These are phyloP conservation scores for Lepetodrilus schrolli DNA, from an alignment of 2,888 invertebrate species.

Conservation along the genomic window DNA sequence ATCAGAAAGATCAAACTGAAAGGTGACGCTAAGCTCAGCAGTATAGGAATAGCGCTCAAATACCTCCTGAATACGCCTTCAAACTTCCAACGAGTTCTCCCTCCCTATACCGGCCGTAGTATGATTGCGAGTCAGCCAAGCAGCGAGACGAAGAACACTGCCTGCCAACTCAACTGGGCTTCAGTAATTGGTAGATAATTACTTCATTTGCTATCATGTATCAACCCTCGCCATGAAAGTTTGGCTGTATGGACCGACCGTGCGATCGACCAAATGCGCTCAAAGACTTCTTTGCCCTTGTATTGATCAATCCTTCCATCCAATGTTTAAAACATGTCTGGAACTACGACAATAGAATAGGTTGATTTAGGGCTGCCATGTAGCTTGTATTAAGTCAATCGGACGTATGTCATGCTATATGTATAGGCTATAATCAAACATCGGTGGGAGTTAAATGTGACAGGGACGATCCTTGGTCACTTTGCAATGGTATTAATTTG, in stretches of 20 bases:
- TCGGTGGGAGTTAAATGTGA: background rate
- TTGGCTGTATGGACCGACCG: background rate
- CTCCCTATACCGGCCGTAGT: background rate
- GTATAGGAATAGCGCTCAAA: background rate
- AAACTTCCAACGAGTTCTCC: background rate
- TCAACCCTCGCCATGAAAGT: background rate
- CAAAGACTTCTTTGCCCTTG: background rate
- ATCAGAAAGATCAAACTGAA: background rate
- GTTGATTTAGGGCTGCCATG: conserved; percentile 1
- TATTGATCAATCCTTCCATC: background rate
- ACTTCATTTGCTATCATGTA: background rate
- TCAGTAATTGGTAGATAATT: conserved; percentile 9
- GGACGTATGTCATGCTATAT: background rate
- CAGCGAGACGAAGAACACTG: background rate
- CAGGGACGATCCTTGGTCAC: background rate
- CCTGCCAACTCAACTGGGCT: background rate
- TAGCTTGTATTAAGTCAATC: background rate
- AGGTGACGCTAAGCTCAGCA: background rate
- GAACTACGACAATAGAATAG: background rate
- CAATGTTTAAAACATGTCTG: conserved; percentile 6
- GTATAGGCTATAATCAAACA: background rate
- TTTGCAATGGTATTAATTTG: background rate
- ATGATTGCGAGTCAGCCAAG: background rate
- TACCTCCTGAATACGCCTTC: background rate
- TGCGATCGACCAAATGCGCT: conserved; percentile 3